Percentiles rank a stretch among this genome's conserved stretches.
These are phyloP conservation scores for Drosophila mayaguana DNA, from an alignment of 2,888 invertebrate genomes.

Conservation along the genomic window DNA sequence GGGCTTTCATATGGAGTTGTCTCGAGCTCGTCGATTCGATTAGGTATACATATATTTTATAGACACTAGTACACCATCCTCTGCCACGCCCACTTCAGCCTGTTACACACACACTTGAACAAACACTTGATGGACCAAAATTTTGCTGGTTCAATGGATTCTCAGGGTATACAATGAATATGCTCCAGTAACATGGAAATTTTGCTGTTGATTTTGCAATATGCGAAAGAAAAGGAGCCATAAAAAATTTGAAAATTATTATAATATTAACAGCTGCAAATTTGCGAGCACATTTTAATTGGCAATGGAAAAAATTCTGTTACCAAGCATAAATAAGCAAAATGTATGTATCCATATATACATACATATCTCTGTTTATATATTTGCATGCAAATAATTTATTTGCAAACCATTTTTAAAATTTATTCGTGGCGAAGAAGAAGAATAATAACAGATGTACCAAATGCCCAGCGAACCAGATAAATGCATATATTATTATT, in stretches of 20 bases:
- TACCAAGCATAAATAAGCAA: conserved; percentile 56
- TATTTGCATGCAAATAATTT: conserved; percentile 48
- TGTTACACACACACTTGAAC: conserved; percentile 11
- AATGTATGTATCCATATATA: too few species aligned
- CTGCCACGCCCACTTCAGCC: not conserved
- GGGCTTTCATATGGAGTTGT: too few species aligned
- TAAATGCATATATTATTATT: conserved; percentile 32
- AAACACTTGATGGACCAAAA: not conserved
- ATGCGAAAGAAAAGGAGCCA: conserved; percentile 15
- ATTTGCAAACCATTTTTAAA: conserved; percentile 54
- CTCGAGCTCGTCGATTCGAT: too few species aligned
- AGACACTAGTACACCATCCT: not conserved
- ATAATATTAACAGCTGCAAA: conserved; percentile 47
- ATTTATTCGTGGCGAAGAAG: conserved; percentile 37
- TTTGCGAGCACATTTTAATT: conserved; percentile 48
- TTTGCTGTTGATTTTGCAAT: conserved; percentile 45
- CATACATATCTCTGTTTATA: conserved; percentile 12
- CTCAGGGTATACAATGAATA: not conserved
- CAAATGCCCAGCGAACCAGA: conserved; percentile 26
- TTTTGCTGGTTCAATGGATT: not conserved
- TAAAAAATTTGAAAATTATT: conserved; percentile 26
- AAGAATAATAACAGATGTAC: conserved; percentile 39
- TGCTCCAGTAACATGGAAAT: not conserved
- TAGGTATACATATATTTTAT: too few species aligned
- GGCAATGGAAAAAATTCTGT: conserved; percentile 28